Base-by-base conservation (phyloP, 2,888 invertebrate species). In the Eupithecia dodoneata region DNA sequence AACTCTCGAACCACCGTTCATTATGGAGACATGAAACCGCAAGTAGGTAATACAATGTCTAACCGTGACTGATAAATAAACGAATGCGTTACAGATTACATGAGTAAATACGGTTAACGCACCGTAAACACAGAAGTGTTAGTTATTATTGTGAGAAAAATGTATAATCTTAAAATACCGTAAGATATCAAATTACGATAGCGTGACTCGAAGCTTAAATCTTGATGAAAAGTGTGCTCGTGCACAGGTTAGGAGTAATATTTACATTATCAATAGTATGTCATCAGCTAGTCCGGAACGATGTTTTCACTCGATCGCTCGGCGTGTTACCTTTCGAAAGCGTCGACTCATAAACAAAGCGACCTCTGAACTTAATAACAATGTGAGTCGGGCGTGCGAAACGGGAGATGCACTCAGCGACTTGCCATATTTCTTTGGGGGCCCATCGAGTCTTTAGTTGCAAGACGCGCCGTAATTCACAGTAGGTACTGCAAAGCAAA, bases 361-460 rank as follows among this genome's bases (percentile, higher is more conserved):
- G 93, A 95, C 92, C 94, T 95, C 87, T 94, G 95, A 95, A 92
- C 94, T 94, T 92, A 92, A 93, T 92, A 94, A 93, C 94, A 95
- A 94, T 93, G 93, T 92, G 91, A 93, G 88, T 89, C 91, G 91
- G 91, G 91, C 94, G 94, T 94, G 94, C 94, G 94, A 94, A 94
- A 94, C 92, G 88, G 93, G 90, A 93, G 94, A 95, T 93, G 93
- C 91, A 90, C 89, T 91, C 87, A 87, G 87, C 87, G 92, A 90
- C 90, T 90, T 90, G 92, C 91, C 89, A 93, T 94, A 94, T 91
- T 91, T 94, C 93, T 94, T 93, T 92, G 84, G 82, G 86, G 85
- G 86, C 89, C 89, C 90, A 92, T 92, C 90, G 91, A 87, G 87
- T 88, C 89, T 83, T 87, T 87, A 87, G 87, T 86, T 87, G 86